Evolutionary conservation across 2,888 invertebrate genomes (phyloP), one percentile per base, ranked within the genome.

Genomic region (Microplitis deprimator): DNA sequence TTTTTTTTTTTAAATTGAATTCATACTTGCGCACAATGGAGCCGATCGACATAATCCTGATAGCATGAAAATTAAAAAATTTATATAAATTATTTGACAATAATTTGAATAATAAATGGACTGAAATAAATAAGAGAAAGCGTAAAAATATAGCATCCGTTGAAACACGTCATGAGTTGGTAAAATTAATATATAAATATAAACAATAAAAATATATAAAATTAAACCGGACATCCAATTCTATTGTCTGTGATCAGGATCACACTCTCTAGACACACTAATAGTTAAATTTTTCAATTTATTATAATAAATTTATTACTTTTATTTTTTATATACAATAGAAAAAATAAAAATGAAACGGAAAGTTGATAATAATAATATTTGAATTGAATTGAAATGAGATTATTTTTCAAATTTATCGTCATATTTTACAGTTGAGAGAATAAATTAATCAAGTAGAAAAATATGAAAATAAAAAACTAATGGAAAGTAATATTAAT

Each of bases 41-140:
- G 91, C 90, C 81, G 91, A 91, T 82, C 90, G 89, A 87, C 91
- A 91, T 83, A 91, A 90, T 89, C 91, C 91, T 91, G 88, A 85
- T 84, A 83, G 87, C 88, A 86, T 88, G 87, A 88, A 88, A 84
- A 82, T 81, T 70, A 71, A 70, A 17, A 73, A 40, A 69, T 68
- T 74, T 68, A 78, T 79, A 41, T 74, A 73, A 73, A 77, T 61
- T 70, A 77, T 73, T 73, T 59, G 1, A 65, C 68, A 73, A 73
- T 41, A 59, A 59, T 59, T 6, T 38, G 40, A 61, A 39, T 60
- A 74, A 68, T n/a, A 29, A n/a, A 16, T 38, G 6, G 17, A 20
- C 1, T 20, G 1, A 20, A 20, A 20, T 20, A 20, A 41, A 41
- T 17, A 17, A 41, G 50, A 20, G 41, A 68, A 17, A 41, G 41